These are phyloP conservation scores for Paguma larvata DNA, from an alignment of 2,797 vertebrate species.

Conservation along the genomic window DNA sequence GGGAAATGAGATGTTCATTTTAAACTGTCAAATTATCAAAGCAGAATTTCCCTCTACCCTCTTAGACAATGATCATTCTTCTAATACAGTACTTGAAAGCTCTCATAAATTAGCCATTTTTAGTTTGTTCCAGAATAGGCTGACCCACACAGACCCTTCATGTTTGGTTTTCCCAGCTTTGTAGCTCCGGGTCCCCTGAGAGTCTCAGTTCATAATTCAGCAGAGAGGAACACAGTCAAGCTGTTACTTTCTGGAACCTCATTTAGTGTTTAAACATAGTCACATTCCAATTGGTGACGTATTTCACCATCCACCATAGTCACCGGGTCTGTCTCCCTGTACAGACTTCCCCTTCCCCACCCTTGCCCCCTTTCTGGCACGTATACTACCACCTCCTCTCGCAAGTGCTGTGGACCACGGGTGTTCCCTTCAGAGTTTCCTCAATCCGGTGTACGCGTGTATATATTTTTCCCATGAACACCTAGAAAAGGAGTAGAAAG, in stretches of 20 bases:
- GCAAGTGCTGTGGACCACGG: background rate
- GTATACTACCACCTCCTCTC: background rate
- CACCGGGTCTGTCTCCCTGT: background rate
- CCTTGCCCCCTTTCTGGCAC: background rate
- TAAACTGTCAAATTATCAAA: conserved; percentile 77
- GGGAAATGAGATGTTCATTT: conserved; percentile 81
- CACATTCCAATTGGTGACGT: background rate
- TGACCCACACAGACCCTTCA: background rate
- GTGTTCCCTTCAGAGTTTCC: background rate
- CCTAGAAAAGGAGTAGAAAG: background rate
- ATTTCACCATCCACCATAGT: background rate
- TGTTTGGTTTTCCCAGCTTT: background rate
- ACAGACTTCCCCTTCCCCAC: background rate
- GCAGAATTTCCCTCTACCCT: conserved; percentile 71
- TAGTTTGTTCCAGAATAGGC: conserved; percentile 76
- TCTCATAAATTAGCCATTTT: conserved; percentile 78
- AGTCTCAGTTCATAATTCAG: conserved; percentile 36
- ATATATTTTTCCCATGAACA: background rate
- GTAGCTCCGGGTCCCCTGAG: conserved; percentile 42
- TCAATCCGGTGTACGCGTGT: background rate
- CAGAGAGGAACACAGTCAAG: background rate
- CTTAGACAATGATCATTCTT: conserved; percentile 79
- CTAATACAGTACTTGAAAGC: conserved; percentile 51
- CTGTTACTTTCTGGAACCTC: background rate
- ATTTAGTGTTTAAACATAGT: background rate